Base-by-base conservation (phyloP, 2,113 vertebrate species). In the Numida meleagris region DNA sequence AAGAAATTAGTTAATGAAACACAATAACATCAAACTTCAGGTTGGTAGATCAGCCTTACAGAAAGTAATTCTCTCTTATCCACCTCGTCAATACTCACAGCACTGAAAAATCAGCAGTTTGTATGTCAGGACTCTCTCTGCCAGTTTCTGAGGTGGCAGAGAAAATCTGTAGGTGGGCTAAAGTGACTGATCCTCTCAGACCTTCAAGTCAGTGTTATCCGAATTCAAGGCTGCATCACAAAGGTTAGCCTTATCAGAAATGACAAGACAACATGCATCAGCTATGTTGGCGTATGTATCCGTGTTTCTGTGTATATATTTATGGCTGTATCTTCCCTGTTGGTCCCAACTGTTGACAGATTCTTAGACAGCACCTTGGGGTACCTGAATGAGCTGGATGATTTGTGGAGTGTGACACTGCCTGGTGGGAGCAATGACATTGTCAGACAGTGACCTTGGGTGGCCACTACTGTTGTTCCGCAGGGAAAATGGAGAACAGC, bases 241-340 rank as follows among this genome's bases (percentile, higher is more conserved):
- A 91, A 90, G 80, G 12, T 34, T 81, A 46, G 70, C 57, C 33
- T 55, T 61, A 68, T 51, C 40, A 81, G 70, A 81, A 93, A 57
- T 2, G 3, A 59, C 24, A 58, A 81, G 16, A 40, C 29, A 65
- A 4, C 20, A 46, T 0, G 0, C 24, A n/a, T n/a, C 55, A 63
- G n/a, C 33, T 75, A 43, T 1, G 3, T 71, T 50, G 65, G 20
- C 74, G 17, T 33, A 59, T 79, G 21, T 73, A 73, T 33, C 50
- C 23, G 10, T 36, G 43, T 59, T 65, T 67, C 21, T 20, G 25
- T 34, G 29, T 43, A 34, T 45, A 2, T 33, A 36, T 63, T 71
- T 67, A 55, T 34, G 55, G 81, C 38, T 0, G 0, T 11, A n/a
- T 68, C 57, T 57, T 72, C 82, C 71, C 74, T 38, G 24, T 19